Conservation (phyloP, 2,888 invertebrate species). For the Griposia aprilina region DNA sequence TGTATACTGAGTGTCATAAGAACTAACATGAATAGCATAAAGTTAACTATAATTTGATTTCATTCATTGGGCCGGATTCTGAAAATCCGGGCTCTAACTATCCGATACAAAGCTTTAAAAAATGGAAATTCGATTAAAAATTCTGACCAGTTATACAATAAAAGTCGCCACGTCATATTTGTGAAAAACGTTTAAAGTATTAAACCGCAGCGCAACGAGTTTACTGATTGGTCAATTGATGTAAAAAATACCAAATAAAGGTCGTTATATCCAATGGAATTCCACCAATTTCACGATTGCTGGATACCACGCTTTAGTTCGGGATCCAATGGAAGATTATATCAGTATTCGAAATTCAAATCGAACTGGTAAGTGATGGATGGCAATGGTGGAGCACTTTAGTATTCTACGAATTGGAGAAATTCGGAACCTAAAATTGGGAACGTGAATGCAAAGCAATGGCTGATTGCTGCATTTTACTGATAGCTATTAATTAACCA, state of each 20-base stretch:
- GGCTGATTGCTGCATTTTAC: background rate
- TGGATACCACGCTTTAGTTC: background rate
- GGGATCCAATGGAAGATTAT: slow-evolving; percentile 2
- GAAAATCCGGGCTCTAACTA: background rate
- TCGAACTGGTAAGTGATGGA: slow-evolving; percentile 22
- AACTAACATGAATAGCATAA: background rate
- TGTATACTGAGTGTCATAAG: background rate
- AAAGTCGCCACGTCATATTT: background rate
- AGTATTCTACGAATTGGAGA: slow-evolving; percentile 8
- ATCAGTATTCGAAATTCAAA: slow-evolving; percentile 45
- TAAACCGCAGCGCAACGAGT: background rate
- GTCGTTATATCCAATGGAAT: background rate
- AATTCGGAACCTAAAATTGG: background rate
- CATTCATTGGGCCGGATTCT: background rate
- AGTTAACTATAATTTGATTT: background rate
- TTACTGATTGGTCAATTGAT: slow-evolving; percentile 5
- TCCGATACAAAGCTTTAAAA: slow-evolving; percentile 1
- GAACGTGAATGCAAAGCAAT: background rate
- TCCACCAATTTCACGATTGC: slow-evolving; percentile 16
- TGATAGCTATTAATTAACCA: background rate
- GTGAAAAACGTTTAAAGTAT: slow-evolving; percentile 2
- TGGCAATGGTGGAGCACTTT: slow-evolving; percentile 8
- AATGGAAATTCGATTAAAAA: slow-evolving; percentile 3
- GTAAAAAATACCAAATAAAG: background rate
- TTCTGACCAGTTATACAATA: background rate